Base-by-base conservation (phyloP, 2,113 vertebrate species). In the Scatophagus argus region DNA sequence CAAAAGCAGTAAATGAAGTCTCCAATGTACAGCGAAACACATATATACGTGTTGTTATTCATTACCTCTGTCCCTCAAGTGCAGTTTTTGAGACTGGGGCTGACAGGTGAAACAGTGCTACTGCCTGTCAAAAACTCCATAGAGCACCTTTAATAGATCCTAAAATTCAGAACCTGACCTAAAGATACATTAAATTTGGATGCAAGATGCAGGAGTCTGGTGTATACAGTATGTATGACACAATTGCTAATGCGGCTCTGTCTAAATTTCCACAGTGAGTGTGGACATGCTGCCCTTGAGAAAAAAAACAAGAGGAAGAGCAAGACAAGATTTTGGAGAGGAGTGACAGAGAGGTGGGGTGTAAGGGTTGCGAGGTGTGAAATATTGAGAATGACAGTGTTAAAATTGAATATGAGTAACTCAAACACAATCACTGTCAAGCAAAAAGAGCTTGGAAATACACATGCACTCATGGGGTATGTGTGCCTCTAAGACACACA, bases 361-460 rank as follows among this genome's bases (percentile, higher is more conserved):
- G 17, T n/a, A 56, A 34, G 74, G 62, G 67, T n/a, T 52, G 49
- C 21, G 9, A 62, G 61, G 43, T 77, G 55, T 81, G 71, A 87
- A 83, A 76, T 77, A 88, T 80, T 79, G 51, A 89, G 43, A 77
- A 75, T 82, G 86, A 83, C 85, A 81, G 52, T 82, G 62, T 85
- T 91, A 84, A 89, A 91, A 85, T 82, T 84, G 74, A 84, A 90
- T 88, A 75, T 85, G 81, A 81, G 73, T 2, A 11, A 74, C 74
- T 90, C 86, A 78, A 78, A 71, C 81, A 59, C 78, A 73, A 77
- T 81, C 58, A 70, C 76, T 59, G 47, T 84, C 66, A 77, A 85
- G 81, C 41, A 31, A 81, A n/a, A 73, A 46, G 56, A 66, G 82
- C 58, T 81, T 23, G 39, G 44, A 76, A 61, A 73, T 63, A 21